phyloP scores from a whole-genome alignment of 2,113 vertebrate species.

The Python bivittatus region DNA sequence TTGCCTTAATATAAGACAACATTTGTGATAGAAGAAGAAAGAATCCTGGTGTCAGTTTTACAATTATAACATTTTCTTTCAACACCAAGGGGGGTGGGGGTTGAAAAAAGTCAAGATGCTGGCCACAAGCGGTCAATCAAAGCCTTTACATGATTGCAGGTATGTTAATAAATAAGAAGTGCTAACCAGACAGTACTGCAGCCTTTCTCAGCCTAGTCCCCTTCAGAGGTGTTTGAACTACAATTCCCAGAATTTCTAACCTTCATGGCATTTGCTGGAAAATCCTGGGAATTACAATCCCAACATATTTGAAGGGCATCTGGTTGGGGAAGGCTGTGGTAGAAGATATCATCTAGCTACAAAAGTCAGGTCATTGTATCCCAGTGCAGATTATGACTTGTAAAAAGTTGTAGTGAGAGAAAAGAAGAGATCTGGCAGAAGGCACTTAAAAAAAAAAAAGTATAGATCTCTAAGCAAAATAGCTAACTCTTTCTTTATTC shows the following conservation, averaged over 20 bases:
- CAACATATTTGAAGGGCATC: background rate
- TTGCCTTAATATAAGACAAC: background rate
- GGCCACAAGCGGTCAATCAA: background rate
- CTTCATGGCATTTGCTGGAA: background rate
- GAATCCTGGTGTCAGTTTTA: conserved; percentile 10
- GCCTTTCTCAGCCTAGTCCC: background rate
- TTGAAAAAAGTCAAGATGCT: background rate
- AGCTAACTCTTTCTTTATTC: conserved; percentile 6
- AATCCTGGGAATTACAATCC: background rate
- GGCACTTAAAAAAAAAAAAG: background rate
- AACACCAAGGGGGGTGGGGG: background rate
- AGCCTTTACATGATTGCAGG: background rate
- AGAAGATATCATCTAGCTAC: background rate
- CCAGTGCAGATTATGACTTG: too few relatives aligned
- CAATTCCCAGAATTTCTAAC: background rate
- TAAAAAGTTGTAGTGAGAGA: background rate
- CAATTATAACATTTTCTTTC: conserved; percentile 27
- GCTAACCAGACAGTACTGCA: background rate
- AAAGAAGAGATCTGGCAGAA: too few relatives aligned
- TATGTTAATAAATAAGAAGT: background rate
- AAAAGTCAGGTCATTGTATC: background rate
- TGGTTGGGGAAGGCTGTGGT: background rate
- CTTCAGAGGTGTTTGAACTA: background rate
- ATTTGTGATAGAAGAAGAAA: conserved; percentile 3
- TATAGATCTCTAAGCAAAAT: background rate